Evolutionary conservation across 2,888 invertebrate genomes (phyloP).

Genomic region (Rotaria magnacalcarata): DNA sequence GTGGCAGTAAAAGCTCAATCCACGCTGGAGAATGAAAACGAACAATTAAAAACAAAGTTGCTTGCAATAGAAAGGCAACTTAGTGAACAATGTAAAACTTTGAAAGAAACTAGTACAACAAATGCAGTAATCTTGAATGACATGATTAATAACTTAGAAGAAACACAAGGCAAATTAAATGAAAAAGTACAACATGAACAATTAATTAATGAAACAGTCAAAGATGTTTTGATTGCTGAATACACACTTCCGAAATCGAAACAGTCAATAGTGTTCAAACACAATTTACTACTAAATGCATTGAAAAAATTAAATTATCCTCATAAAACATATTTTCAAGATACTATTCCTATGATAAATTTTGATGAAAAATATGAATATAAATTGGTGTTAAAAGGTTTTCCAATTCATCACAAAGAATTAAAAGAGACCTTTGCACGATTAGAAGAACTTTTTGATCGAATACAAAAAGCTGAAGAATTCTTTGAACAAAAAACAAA

Average conservation of each 20-base stretch:
- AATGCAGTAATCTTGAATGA: neutral
- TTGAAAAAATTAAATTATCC: neutral
- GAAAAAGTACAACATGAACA: neutral
- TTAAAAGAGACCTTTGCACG: neutral
- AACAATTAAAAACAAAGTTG: neutral
- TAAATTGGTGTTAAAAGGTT: neutral
- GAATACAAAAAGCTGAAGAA: neutral
- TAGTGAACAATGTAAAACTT: neutral
- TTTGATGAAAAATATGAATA: neutral
- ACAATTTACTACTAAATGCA: neutral
- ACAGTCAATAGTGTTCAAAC: neutral
- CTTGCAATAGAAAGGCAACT: neutral
- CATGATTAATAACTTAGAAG: neutral
- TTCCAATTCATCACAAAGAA: neutral
- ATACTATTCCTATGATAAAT: neutral
- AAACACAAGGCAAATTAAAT: neutral
- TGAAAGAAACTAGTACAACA: too few relatives aligned
- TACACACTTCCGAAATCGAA: neutral
- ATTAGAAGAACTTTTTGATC: neutral
- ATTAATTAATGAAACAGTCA: neutral
- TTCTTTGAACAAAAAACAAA: neutral
- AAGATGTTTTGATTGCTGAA: neutral
- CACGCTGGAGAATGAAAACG: neutral
- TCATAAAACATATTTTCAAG: neutral
- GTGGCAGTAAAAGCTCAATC: neutral